Base-by-base conservation (phyloP, 2,113 vertebrate genomes). In the Bagarius yarrelli region DNA sequence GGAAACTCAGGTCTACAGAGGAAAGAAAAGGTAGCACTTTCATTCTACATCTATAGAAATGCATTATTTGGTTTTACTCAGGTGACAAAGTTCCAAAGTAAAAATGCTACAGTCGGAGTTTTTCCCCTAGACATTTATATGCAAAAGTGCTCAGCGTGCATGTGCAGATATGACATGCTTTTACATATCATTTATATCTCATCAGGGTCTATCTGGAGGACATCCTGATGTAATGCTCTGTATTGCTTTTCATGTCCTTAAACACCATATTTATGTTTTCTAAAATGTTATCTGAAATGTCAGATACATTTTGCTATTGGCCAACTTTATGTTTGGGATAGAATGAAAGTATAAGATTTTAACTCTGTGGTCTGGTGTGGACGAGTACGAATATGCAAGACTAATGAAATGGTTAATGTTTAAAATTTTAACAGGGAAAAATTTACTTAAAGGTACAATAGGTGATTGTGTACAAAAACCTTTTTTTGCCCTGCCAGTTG, bases 11-110 rank as follows among this genome's bases (percentile, higher is more conserved):
- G 64, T 53, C 89, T 79, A 89, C 60, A 76, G 90, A 90, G 12
- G 30, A 70, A 88, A 91, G 86, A 82, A 94, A 93, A 93, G 93
- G 93, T 93, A 92, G 87, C 73, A 69, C 30, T 66, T 8, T n/a
- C 36, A 44, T 40, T 25, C 76, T 36, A 15, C 16, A 30, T 53
- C 61, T 16, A 36, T 52, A 71, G 23, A 59, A 2, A 71, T 73
- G 4, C 44, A 14, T 25, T 79, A 30, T 34, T 52, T 5, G 32
- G 19, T 50, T 52, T 32, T 1, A n/a, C 18, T 32, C 18, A 40
- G 8, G 4, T 64, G 6, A 69, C 13, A 40, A 5, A 25, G 50
- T 23, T 36, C 36, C 4, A 59, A 23, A 36, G 32, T 40, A 40
- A 36, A 57, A 16, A 13, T 4, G 32, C 32, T 75, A 40, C 21